These are phyloP conservation scores for Macrotis lagotis DNA, from an alignment of 2,113 vertebrate species.

Conservation along the genomic window DNA sequence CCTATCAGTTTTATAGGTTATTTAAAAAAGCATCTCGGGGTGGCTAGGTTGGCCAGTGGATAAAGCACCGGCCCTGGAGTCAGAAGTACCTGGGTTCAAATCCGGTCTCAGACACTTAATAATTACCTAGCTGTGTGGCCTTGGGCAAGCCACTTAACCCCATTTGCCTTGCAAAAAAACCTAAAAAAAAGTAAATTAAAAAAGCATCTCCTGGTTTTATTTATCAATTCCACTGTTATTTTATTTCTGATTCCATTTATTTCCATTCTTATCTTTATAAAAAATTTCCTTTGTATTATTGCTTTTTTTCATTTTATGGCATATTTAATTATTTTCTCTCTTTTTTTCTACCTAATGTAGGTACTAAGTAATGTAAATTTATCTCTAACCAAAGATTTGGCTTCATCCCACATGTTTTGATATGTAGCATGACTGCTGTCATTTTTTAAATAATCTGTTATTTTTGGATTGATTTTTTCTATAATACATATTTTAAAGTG, in stretches of 20 bases:
- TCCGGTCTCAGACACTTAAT: too few relatives aligned
- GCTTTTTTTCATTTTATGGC: neutral
- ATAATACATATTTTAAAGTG: neutral
- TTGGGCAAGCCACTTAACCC: too few relatives aligned
- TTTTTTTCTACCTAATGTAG: neutral
- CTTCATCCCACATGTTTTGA: neutral
- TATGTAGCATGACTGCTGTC: neutral
- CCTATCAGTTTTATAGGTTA: neutral
- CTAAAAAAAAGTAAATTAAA: too few relatives aligned
- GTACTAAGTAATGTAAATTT: neutral
- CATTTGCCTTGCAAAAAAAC: too few relatives aligned
- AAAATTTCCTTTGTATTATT: neutral
- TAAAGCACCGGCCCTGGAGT: too few relatives aligned
- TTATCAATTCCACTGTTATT: neutral
- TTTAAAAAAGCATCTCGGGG: too few relatives aligned
- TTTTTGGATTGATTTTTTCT: neutral
- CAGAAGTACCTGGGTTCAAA: too few relatives aligned
- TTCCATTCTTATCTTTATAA: neutral
- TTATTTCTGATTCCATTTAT: neutral
- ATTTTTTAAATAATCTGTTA: neutral
- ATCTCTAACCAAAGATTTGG: neutral
- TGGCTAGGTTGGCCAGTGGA: too few relatives aligned
- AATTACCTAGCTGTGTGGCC: too few relatives aligned
- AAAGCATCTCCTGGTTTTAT: neutral
- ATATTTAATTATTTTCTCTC: neutral